These are phyloP conservation scores for Hydropotes inermis DNA, from an alignment of 2,113 vertebrate species.

Conservation along the genomic window DNA sequence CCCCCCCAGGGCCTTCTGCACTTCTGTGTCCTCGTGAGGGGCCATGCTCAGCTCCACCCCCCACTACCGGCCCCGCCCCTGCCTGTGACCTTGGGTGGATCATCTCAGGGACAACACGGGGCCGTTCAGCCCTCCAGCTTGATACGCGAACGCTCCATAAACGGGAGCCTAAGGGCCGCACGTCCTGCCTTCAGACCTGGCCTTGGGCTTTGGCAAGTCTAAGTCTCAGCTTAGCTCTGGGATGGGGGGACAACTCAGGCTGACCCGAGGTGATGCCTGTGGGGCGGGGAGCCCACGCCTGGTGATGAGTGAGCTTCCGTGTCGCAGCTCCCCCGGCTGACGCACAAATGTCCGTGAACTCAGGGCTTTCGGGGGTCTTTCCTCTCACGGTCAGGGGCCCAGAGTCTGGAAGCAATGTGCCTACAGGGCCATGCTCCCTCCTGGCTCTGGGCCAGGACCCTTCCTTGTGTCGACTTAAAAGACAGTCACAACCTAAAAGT, in stretches of 20 bases:
- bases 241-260: rapidly evolving
- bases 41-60: rapidly evolving
- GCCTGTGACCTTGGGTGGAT: rapidly evolving
- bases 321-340: rapidly evolving
- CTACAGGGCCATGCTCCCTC: rapidly evolving
- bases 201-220: not conserved
- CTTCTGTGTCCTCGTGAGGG: rapidly evolving
- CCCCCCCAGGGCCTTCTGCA: rapidly evolving
- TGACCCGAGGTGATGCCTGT: rapidly evolving
- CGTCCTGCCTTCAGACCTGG: rapidly evolving
- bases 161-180: rapidly evolving
- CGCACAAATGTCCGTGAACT: rapidly evolving
- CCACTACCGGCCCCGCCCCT: rapidly evolving
- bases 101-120: rapidly evolving
- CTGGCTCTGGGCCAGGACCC: rapidly evolving
- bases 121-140: rapidly evolving
- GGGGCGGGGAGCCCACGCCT: rapidly evolving
- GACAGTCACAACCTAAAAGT: not conserved
- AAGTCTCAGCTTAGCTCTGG: no score
- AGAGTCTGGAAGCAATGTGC: rapidly evolving
- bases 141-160: rapidly evolving
- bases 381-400: not conserved
- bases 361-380: rapidly evolving
- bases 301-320: rapidly evolving
- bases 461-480: not conserved